phyloP scores from a whole-genome alignment of 1,140 invertebrate genomes.

The Psilanteris sp. region DNA sequence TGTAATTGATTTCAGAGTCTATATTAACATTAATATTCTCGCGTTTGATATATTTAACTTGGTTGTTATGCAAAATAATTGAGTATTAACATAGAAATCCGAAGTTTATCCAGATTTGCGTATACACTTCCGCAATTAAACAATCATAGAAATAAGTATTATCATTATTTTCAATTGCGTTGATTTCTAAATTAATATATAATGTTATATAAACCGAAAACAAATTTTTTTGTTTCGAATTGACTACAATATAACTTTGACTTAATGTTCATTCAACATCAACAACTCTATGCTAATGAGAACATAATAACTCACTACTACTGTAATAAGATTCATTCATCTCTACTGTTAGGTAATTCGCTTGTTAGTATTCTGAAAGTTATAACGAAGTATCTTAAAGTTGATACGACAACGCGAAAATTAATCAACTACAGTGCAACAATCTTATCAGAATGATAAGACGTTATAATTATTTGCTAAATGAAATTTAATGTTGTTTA shows the following conservation, averaged over 20 bases:
- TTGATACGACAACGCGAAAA: conserved; percentile 56
- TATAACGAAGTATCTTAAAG: conserved; percentile 58
- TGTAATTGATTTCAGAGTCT: too few relatives aligned
- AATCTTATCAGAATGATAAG: conserved; percentile 35
- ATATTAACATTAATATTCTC: too few relatives aligned
- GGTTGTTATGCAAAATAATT: too few relatives aligned
- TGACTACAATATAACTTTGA: conserved; percentile 39
- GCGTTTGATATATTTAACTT: too few relatives aligned
- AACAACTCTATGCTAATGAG: conserved; percentile 56
- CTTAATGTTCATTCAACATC: conserved; percentile 57
- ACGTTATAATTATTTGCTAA: conserved; percentile 22
- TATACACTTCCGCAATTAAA: too few relatives aligned
- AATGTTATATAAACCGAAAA: conserved; percentile 10
- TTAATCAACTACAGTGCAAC: conserved; percentile 47
- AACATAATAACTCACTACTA: conserved; percentile 57
- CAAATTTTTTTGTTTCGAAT: conserved; percentile 28
- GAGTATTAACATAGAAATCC: too few relatives aligned
- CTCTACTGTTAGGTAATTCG: conserved; percentile 55
- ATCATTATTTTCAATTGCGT: too few relatives aligned
- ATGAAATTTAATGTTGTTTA: conserved; percentile 1
- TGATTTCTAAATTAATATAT: conserved; percentile 3
- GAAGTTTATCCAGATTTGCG: too few relatives aligned
- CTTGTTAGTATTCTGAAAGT: conserved; percentile 59
- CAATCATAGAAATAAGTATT: too few relatives aligned
- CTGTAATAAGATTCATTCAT: conserved; percentile 59